Base-by-base conservation (phyloP, 1,140 invertebrate genomes). In the Cydia strobilella region DNA sequence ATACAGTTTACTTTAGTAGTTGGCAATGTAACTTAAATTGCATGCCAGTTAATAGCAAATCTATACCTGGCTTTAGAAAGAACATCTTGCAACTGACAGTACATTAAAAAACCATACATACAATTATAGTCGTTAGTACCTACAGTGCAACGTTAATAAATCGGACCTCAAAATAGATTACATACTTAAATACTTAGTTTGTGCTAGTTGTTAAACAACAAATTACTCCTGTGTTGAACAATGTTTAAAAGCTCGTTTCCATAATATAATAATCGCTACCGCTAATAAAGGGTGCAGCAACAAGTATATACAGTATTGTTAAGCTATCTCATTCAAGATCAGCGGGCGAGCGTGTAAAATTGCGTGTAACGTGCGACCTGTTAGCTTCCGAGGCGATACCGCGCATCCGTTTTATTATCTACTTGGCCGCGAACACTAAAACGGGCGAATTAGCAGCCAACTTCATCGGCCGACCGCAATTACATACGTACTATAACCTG, bases 311-410 rank as follows among this genome's bases (percentile, higher is more conserved):
- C 62, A 69, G 65, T 59, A 59, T 69, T 69, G 65, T 15, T 20
- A 59, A 35, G 35, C 65, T 35, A 35, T 35, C 35, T 42, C 15
- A 1, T 39, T 18, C 27, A 69, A 65, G 63, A 35, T 65, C 25
- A 35, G 65, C 62, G 62, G 13, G 25, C 65, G 31, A 35, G 65
- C 20, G 20, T 59, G 54, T 20, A 59, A 59, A 59, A 23, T 23
- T 59, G 65, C 65, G 65, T 69, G 65, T 69, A 69, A 69, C 27
- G 65, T 42, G 65, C 65, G 27, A 69, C 65, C 27, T 69, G 65
- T 69, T 69, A 69, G 65, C 65, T 69, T 39, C 65, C 15, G 54
- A 59, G 18, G 51, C 51, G 51, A 54, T 54, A 54, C 51, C 6
- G 51, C n/a, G 20, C 54, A 59, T 59, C 20, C 54, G 54, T 23